These are phyloP conservation scores for Phalera bucephala DNA, from an alignment of 2,888 invertebrate genomes.

Conservation along the genomic window DNA sequence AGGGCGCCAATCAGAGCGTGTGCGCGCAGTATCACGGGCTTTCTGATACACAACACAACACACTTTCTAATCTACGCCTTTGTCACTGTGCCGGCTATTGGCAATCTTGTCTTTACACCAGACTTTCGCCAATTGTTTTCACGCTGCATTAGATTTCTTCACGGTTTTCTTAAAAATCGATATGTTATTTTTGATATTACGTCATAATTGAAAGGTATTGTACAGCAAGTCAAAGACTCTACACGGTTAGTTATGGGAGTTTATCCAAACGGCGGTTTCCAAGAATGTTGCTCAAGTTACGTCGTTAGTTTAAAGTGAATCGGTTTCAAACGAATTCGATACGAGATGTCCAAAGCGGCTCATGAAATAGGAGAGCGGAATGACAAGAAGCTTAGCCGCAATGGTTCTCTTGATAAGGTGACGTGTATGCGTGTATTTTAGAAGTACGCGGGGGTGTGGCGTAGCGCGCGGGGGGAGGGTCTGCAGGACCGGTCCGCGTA, in stretches of 20 bases:
- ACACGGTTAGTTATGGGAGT: conserved; percentile 9
- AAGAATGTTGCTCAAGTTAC: conserved; percentile 51
- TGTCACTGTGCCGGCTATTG: conserved; percentile 76
- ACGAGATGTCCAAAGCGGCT: conserved; percentile 49
- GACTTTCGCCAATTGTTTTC: conserved; percentile 83
- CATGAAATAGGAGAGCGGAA: conserved; percentile 71
- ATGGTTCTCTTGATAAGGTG: conserved; percentile 68
- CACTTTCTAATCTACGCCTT: conserved; percentile 82
- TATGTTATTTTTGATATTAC: conserved; percentile 54
- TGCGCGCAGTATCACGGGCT: conserved; percentile 71
- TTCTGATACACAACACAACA: conserved; percentile 74
- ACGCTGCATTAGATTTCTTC: conserved; percentile 73
- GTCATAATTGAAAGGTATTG: conserved; percentile 38
- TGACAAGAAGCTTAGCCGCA: conserved; percentile 68
- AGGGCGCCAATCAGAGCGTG: conserved; percentile 80
- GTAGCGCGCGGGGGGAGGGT: conserved; percentile 45
- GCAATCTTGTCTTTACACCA: conserved; percentile 67
- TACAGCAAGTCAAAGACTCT: not conserved
- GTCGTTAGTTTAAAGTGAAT: conserved; percentile 60
- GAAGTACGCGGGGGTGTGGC: conserved; percentile 57
- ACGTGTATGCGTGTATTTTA: conserved; percentile 76
- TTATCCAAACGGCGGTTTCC: conserved; percentile 65
- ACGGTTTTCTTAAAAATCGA: conserved; percentile 60
- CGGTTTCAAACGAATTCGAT: conserved; percentile 61
- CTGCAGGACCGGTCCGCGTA: conserved; percentile 70